Percentiles rank a stretch among this genome's conserved stretches.
These are phyloP conservation scores for Plotosus lineatus DNA, from an alignment of 2,113 vertebrate genomes.

Conservation along the genomic window DNA sequence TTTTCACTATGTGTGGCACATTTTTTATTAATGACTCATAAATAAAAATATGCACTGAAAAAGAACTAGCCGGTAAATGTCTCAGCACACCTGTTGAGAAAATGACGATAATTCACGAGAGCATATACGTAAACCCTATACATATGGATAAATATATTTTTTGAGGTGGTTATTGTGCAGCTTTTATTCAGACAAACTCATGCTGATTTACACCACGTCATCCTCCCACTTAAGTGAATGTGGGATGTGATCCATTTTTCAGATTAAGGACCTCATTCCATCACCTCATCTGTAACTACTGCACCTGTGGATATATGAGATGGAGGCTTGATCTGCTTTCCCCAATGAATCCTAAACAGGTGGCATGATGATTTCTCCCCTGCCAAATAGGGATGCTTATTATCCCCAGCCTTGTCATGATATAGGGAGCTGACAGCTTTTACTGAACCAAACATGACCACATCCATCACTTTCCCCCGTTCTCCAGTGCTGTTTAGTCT, in stretches of 20 bases:
- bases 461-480: constrained; percentile 47
- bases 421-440: constrained; percentile 34
- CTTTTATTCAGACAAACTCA: constrained; percentile 23
- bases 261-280: constrained; percentile 39
- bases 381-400: constrained; percentile 35
- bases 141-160: constrained; percentile 19
- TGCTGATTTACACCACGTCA: constrained; percentile 26
- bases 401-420: constrained; percentile 30
- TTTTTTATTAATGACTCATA: constrained; percentile 24
- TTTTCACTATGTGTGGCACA: neutral
- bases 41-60: constrained; percentile 23
- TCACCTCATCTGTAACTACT: constrained; percentile 42
- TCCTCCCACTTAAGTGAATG: constrained; percentile 14
- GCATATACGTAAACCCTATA: no score
- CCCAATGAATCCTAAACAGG: constrained; percentile 48
- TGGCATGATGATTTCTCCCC: constrained; percentile 27
- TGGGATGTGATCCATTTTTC: constrained; percentile 36
- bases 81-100: constrained; percentile 11
- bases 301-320: constrained; percentile 43
- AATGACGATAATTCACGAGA: neutral
- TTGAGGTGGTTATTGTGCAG: neutral
- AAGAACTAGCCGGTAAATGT: constrained; percentile 5
- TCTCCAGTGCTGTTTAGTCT: constrained; percentile 11
- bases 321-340: constrained; percentile 34
- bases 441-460: constrained; percentile 41